Evolutionary conservation across 1,140 invertebrate species (phyloP), one percentile per base, ranked within the genome.

Genomic region (Trichonephila clavata): DNA sequence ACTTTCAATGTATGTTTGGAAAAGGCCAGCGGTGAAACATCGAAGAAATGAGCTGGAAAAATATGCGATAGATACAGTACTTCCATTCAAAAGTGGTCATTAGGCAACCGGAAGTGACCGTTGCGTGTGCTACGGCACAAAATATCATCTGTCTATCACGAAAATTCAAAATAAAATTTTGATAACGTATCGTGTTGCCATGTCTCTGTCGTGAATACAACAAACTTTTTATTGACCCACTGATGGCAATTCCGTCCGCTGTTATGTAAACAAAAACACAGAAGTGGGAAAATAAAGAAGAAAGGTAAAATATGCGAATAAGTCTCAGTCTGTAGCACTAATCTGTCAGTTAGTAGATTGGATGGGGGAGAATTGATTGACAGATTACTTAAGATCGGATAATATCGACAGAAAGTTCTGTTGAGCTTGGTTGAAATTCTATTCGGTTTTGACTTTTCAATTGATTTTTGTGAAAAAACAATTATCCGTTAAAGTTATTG

Each of bases 191-290:
- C 86, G 13, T 32, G 86, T 88, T 88, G 86, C 86, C 63, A 88
- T 88, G 86, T 88, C 84, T 57, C 84, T 83, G 84, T 86, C 60
- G 39, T 16, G 39, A 50, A 63, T 61, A 88, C 86, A 88, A 88
- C 86, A 88, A 88, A 88, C 60, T 63, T 63, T 50, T 68, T 63
- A 88, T 63, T 88, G 86, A 88, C 86, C 86, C 60, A 88, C 20
- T 43, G 39, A 71, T 65, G 39, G 61, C 4, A 20, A n/a, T 39
- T n/a, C 21, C 39, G n/a, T 88, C 43, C 2, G 5, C 8, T 18
- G n/a, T 32, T 21, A 88, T 71, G n/a, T 71, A 88, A 88, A 88
- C 63, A 88, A 88, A 50, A 20, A 10, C 43, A 27, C 24, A 24
- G n/a, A 50, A 83, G 43, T 43, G 68, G 27, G 27, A 77, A 77